These are phyloP conservation scores for Entomobrya proxima DNA, from an alignment of 2,888 invertebrate species.

Conservation along the genomic window DNA sequence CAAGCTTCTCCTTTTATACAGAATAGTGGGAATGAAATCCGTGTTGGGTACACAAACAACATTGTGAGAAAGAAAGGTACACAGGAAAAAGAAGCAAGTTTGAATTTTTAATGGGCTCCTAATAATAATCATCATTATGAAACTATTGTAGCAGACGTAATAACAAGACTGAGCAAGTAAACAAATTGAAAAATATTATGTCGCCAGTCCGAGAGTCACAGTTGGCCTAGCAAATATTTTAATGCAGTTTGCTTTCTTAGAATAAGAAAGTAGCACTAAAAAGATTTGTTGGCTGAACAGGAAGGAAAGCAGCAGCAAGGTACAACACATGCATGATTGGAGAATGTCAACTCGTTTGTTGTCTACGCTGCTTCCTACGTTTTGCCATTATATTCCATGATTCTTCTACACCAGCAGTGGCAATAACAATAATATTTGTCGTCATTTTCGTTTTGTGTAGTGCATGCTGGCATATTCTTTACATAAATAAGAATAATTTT, in stretches of 20 bases:
- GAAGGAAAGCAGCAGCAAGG: not conserved
- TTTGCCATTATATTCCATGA: no score
- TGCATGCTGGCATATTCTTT: not conserved
- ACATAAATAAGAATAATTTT: slow-evolving; percentile 29
- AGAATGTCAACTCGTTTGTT: no score
- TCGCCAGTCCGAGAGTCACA: not conserved
- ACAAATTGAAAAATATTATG: not conserved
- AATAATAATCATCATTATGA: slow-evolving; percentile 39
- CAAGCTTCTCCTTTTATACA: no score
- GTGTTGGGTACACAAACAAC: no score
- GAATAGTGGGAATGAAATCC: no score
- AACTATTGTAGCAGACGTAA: slow-evolving; percentile 7
- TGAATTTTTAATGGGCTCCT: slow-evolving; percentile 46
- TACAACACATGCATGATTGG: not conserved
- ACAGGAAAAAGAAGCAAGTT: not conserved
- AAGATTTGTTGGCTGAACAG: not conserved
- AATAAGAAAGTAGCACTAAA: not conserved
- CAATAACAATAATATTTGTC: not conserved
- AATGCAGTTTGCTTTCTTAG: slow-evolving; percentile 11
- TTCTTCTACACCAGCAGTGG: no score
- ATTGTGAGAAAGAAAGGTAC: not conserved
- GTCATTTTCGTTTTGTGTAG: not conserved
- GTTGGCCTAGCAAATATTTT: not conserved
- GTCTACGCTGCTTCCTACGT: no score
- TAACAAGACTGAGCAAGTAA: not conserved